These are phyloP conservation scores for Vanessa atalanta DNA, from an alignment of 1,140 invertebrate genomes.

Conservation along the genomic window DNA sequence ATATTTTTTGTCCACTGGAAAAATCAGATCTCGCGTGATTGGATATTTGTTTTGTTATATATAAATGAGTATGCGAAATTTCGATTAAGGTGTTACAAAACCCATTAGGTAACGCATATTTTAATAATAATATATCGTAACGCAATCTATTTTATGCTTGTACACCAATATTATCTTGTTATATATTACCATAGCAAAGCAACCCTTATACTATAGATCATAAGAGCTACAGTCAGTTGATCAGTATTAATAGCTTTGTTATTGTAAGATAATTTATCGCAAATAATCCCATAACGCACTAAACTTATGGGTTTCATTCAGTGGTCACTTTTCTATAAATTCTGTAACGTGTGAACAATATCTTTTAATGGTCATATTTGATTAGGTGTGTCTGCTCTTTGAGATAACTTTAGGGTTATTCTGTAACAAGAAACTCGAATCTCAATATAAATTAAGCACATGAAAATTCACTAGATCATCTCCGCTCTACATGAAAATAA, in stretches of 20 bases:
- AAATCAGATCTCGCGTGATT: background rate
- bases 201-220: background rate
- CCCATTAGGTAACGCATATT: background rate
- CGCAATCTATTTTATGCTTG: slow-evolving; percentile 1
- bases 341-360: background rate
- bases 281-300: background rate
- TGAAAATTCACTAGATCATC: too few relatives aligned
- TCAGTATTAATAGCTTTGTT: background rate
- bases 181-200: background rate
- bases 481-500: too few relatives aligned
- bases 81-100: background rate
- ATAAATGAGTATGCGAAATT: background rate
- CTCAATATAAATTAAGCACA: too few relatives aligned
- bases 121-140: background rate
- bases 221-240: background rate
- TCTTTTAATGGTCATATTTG: background rate
- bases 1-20: too few relatives aligned
- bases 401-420: too few relatives aligned
- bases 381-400: too few relatives aligned
- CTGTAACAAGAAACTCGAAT: too few relatives aligned
- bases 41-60: background rate
- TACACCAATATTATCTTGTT: background rate
- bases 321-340: background rate
- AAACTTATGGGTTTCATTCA: background rate
- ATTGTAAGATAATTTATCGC: slow-evolving; percentile 16